phyloP scores from a whole-genome alignment of 1,140 invertebrate species.

The Wasmannia auropunctata region DNA sequence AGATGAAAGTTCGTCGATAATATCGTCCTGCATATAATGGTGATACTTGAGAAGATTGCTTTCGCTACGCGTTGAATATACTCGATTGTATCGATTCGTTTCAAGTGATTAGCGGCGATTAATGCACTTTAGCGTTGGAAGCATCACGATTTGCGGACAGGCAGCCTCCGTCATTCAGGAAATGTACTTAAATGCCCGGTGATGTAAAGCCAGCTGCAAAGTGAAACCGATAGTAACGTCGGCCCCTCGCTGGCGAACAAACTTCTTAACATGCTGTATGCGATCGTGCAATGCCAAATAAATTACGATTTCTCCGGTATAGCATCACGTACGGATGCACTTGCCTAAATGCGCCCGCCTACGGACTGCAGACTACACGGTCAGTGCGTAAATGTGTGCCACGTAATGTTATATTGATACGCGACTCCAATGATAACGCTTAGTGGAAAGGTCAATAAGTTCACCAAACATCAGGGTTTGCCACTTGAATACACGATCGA shows the following conservation, averaged over 20 bases:
- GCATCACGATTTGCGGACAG: slow-evolving; percentile 8
- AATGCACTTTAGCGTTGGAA: not conserved
- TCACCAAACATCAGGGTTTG: slow-evolving; percentile 3
- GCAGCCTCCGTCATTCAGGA: not conserved
- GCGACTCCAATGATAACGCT: slow-evolving; percentile 15
- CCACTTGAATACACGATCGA: not conserved
- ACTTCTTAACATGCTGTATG: slow-evolving; percentile 19
- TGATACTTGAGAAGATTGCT: slow-evolving; percentile 5
- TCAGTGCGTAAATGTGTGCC: slow-evolving; percentile 12
- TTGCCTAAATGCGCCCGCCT: not conserved
- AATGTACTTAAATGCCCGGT: slow-evolving; percentile 3
- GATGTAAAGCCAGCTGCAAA: slow-evolving; percentile 30
- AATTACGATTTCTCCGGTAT: slow-evolving; percentile 1
- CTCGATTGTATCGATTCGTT: slow-evolving; percentile 33
- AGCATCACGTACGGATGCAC: not conserved
- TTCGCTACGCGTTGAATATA: slow-evolving; percentile 38
- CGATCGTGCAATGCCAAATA: not conserved
- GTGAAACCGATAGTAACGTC: slow-evolving; percentile 28
- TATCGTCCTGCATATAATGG: not conserved
- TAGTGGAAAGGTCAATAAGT: slow-evolving; percentile 30
- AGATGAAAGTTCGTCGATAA: not conserved
- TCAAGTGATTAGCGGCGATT: slow-evolving; percentile 6
- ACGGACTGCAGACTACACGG: not conserved
- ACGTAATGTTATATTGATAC: not conserved
- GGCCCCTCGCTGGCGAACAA: not conserved